Base-by-base conservation (phyloP, 2,888 invertebrate species). In the Stegophylla sp. region DNA sequence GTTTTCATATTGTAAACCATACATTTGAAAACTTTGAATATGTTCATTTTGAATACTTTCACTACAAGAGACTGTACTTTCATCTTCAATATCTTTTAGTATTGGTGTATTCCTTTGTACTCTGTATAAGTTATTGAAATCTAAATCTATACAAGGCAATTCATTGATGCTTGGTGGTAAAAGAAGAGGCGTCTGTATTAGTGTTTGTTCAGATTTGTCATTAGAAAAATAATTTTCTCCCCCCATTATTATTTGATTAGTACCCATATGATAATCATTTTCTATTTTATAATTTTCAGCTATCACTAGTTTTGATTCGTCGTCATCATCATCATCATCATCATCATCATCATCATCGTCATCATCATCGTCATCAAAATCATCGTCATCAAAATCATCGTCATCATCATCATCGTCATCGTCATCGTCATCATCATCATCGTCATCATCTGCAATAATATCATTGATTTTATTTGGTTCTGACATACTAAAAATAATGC, bases 221-320 rank as follows among this genome's bases (percentile, higher is more conserved):
- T 41, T 26, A 1, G 20, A 43, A 45, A 51, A 81, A 64, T 64
- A 23, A 45, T 23, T 28, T 34, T 64, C 56, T 17, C 61, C 23
- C 1, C n/a, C 66, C 23, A 26, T 45, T n/a, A n/a, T n/a, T 12
- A 10, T n/a, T n/a, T n/a, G 43, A 56, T 51, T 20, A 34, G 26
- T 13, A 17, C 67, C 45, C 9, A n/a, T 28, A 23, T 79, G 69
- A 72, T 15, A 64, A 34, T 79, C 72, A 45, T 2, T 93, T 56
- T 88, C 88, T 82, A 88, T 89, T 74, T 89, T 88, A 59, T 89
- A 89, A 88, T 83, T 79, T 71, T 85, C 84, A 88, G 85, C 82
- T 64, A 81, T 76, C 20, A 83, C 74, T 82, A 83, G 48, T 63
- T 83, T 83, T 48, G 76, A 43, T 83, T 86, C 82, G 82, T 85